These are phyloP conservation scores for Lophotis ruficrista DNA, from an alignment of 2,113 vertebrate species.

Conservation along the genomic window DNA sequence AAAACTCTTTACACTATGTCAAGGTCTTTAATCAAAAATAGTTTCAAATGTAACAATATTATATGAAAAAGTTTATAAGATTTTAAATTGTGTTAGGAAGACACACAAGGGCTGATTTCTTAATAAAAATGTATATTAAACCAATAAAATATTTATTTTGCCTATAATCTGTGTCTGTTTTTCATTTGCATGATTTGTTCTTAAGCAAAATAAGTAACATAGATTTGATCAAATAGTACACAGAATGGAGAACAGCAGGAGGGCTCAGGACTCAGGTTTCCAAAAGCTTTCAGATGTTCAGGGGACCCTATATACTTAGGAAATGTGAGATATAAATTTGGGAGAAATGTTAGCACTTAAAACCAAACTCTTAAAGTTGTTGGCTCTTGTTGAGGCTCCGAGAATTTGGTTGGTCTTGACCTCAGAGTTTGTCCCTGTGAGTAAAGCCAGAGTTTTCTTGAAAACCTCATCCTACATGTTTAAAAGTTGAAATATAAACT, in stretches of 20 bases:
- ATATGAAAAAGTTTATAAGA: slow-evolving; percentile 68
- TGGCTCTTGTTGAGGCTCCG: not conserved
- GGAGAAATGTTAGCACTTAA: not conserved
- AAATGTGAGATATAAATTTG: not conserved
- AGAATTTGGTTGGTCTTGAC: not conserved
- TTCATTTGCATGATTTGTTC: not conserved
- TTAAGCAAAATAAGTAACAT: not conserved
- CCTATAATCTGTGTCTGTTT: slow-evolving; percentile 64
- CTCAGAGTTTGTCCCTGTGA: not conserved
- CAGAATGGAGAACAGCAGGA: not conserved
- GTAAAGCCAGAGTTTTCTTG: not conserved
- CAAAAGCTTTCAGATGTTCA: not conserved
- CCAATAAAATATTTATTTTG: slow-evolving; percentile 90
- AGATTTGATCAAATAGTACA: not conserved
- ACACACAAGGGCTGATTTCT: slow-evolving; percentile 78
- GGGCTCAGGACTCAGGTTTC: not conserved
- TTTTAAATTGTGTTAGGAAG: slow-evolving; percentile 73
- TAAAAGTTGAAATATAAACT: not conserved
- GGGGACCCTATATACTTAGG: not conserved
- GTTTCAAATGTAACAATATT: slow-evolving; percentile 70
- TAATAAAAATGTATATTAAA: slow-evolving; percentile 68
- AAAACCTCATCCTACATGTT: not conserved
- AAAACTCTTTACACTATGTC: slow-evolving; percentile 60
- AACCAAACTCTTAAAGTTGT: not conserved
- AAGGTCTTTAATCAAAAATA: slow-evolving; percentile 74